Conservation (phyloP, 2,888 invertebrate species). For the Rugalucina vietnamica region DNA sequence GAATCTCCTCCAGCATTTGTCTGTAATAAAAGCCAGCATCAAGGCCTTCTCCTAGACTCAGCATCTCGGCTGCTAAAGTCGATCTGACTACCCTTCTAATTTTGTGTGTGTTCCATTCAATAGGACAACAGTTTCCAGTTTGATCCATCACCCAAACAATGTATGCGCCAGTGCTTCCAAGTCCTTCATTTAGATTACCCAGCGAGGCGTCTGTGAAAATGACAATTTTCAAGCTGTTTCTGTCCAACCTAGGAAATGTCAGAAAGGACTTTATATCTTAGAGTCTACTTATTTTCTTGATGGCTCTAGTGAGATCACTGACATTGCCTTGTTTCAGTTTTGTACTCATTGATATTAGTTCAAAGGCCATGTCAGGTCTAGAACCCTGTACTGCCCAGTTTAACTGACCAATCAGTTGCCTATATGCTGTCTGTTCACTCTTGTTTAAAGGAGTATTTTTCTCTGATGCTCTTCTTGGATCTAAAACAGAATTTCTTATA, state of each 20-base stretch:
- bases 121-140: constrained; percentile 36
- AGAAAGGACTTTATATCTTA: not conserved
- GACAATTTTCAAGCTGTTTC: not conserved
- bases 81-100: constrained; percentile 38
- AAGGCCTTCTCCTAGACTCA: constrained; percentile 42
- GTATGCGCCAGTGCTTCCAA: constrained; percentile 13
- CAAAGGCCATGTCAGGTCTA: not conserved
- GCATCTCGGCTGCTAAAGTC: constrained; percentile 38
- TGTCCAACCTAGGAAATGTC: not conserved
- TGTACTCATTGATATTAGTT: not conserved
- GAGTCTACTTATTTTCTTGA: not conserved
- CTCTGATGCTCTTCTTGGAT: not conserved
- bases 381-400: not conserved
- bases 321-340: not conserved
- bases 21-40: constrained; percentile 47
- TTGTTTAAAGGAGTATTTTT: not conserved
- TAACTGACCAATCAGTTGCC: not conserved
- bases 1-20: constrained; percentile 26
- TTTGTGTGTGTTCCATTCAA: constrained; percentile 41
- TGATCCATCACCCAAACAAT: constrained; percentile 40
- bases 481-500: not conserved
- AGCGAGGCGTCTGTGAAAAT: constrained; percentile 22
- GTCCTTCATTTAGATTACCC: constrained; percentile 22
- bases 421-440: not conserved
- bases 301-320: not conserved